Percentiles rank a stretch among this genome's conserved stretches.
phyloP scores from a whole-genome alignment of 2,113 vertebrate species.

The Elgaria multicarinata region DNA sequence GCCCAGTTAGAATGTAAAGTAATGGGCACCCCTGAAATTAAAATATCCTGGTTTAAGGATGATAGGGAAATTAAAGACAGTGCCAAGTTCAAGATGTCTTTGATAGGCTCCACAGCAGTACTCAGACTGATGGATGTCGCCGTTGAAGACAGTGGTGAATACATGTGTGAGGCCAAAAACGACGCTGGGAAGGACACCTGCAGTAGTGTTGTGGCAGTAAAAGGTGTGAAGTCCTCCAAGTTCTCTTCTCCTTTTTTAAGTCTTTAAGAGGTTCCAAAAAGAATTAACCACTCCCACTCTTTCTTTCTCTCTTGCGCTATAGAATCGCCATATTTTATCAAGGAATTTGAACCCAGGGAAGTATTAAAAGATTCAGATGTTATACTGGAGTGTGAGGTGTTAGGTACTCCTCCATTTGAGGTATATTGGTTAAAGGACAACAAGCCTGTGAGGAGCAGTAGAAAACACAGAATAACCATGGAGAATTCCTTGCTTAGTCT shows the following conservation, averaged over 20 bases:
- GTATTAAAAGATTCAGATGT: constrained; percentile 94
- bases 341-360: constrained; percentile 89
- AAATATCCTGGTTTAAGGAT: constrained; percentile 92
- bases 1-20: constrained; percentile 88
- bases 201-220: constrained; percentile 88
- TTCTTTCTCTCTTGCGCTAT: constrained; percentile 69
- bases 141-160: constrained; percentile 91
- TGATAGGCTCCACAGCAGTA: constrained; percentile 79
- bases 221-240: constrained; percentile 87
- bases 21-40: constrained; percentile 90
- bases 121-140: constrained; percentile 79
- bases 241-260: too few relatives aligned
- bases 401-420: constrained; percentile 91
- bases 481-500: constrained; percentile 87
- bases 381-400: constrained; percentile 86
- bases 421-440: constrained; percentile 92
- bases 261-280: not conserved
- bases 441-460: constrained; percentile 88
- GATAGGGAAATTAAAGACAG: constrained; percentile 87
- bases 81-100: constrained; percentile 81
- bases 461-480: constrained; percentile 87
- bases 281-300: constrained; percentile 59
- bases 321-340: constrained; percentile 93
- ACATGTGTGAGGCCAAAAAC: constrained; percentile 91
- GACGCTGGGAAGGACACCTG: constrained; percentile 94